phyloP scores from a whole-genome alignment of 2,888 invertebrate genomes.

The Drosophila cognata region DNA sequence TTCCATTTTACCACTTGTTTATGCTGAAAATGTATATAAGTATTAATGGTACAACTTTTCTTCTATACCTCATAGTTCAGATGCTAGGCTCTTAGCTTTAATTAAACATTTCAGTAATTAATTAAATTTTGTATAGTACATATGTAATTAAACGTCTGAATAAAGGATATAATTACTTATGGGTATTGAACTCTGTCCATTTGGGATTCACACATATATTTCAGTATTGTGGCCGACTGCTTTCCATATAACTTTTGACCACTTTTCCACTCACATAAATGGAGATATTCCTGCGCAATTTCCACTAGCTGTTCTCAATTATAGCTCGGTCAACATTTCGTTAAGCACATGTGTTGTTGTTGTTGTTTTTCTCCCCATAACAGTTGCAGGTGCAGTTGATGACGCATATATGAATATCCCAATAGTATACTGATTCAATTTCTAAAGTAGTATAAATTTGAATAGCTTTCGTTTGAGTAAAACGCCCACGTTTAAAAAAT shows the following conservation, averaged over 20 bases:
- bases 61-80: neutral
- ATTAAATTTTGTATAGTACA: neutral
- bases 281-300: constrained; percentile 17
- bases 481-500: constrained; percentile 53
- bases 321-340: constrained; percentile 25
- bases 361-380: neutral
- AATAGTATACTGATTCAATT: constrained; percentile 34
- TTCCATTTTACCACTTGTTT: neutral
- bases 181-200: neutral
- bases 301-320: constrained; percentile 11
- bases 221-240: neutral
- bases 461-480: constrained; percentile 36
- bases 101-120: neutral
- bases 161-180: neutral
- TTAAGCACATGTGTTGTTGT: constrained; percentile 2
- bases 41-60: neutral
- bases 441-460: neutral
- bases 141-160: neutral
- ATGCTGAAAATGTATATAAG: neutral
- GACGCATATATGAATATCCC: constrained; percentile 6
- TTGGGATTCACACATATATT: neutral
- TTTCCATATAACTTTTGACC: neutral
- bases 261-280: neutral
- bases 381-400: constrained; percentile 23
- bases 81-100: neutral